Base-by-base conservation (phyloP, 2,888 invertebrate genomes). In the Rotaria macrura region DNA sequence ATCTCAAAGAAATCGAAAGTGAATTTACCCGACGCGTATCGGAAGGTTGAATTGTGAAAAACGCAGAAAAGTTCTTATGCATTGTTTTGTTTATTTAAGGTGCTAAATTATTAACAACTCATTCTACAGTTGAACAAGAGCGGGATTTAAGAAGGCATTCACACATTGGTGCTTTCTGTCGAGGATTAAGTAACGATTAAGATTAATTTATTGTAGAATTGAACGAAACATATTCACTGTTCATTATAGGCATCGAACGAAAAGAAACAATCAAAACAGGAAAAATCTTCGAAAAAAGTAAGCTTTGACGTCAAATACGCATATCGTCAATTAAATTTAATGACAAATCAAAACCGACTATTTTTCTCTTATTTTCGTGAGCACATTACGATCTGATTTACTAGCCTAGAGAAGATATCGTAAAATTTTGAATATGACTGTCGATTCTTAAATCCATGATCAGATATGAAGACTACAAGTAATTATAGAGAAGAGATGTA, bases 131-230 rank as follows among this genome's bases (percentile, higher is more conserved):
- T 43, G 43, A 79, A 79, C 79, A 79, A 79, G 79, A 79, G 25
- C 40, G 79, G n/a, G 79, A 79, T 43, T 17, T 79, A 43, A 40
- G 79, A 79, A 79, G 79, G 3, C 79, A 79, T 43, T 43, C 43
- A 43, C 79, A 79, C n/a, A 79, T 79, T 43, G 79, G 79, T 2
- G n/a, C 79, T 43, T 79, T 79, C n/a, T n/a, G 43, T n/a, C 79
- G 79, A 79, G 79, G 38, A 40, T 43, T 79, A 43, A 79, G 79
- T 72, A 57, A 57, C 12, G 3, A n/a, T n/a, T 25, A 12, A 57
- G 14, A 29, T 57, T 3, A n/a, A n/a, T 29, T 12, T 10, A 57
- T 57, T 29, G 2, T 2, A 52, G 5, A 57, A 12, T 7, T 4
- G 2, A n/a, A n/a, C 47, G 9, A 29, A 57, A 57, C 1, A n/a